Evolutionary conservation across 2,888 invertebrate genomes (phyloP), one percentile per base, ranked within the genome.

Genomic region (Cloeon dipterum): DNA sequence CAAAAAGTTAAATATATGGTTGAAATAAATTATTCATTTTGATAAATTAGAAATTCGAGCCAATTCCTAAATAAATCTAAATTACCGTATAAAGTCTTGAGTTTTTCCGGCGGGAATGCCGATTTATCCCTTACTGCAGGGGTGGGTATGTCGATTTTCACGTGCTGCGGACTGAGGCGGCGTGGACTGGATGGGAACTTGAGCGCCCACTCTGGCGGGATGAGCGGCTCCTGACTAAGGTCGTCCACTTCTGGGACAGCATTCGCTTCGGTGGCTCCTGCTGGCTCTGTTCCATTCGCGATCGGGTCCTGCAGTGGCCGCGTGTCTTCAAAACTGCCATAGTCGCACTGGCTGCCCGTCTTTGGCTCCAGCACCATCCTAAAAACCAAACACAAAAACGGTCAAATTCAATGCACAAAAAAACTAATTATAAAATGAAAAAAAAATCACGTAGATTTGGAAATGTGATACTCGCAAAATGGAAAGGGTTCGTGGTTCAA

Each of bases 41-140:
- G 25, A 23, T 11, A 10, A 10, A 10, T 23, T 23, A n/a, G 25
- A 25, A 11, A 14, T 8, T 10, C 14, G 10, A 7, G 7, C 7
- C 11, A 32, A 32, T 10, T 10, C 13, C 32, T 32, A 7, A 10
- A 10, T 8, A 23, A 23, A 36, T 32, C 25, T 17, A 10, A 18
- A 20, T 50, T 51, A 66, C 68, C 66, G 45, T 70, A 52, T 44
- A 72, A 57, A 16, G 82, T 81, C 66, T 83, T 83, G 68, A 76
- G 76, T 55, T 77, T 73, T 58, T 83, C 82, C 54, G 78, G 79
- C 25, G 82, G 82, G 57, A 73, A 82, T 48, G 76, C 63, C 17
- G 70, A 69, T 52, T 79, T 78, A 50, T 79, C 79, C 47, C 76
- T 62, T 37, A 67, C 64, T n/a, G n/a, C 11, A 34, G 76, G 66